Conservation (phyloP, 2,888 invertebrate genomes). For the Enoplolaimus lenunculus region DNA sequence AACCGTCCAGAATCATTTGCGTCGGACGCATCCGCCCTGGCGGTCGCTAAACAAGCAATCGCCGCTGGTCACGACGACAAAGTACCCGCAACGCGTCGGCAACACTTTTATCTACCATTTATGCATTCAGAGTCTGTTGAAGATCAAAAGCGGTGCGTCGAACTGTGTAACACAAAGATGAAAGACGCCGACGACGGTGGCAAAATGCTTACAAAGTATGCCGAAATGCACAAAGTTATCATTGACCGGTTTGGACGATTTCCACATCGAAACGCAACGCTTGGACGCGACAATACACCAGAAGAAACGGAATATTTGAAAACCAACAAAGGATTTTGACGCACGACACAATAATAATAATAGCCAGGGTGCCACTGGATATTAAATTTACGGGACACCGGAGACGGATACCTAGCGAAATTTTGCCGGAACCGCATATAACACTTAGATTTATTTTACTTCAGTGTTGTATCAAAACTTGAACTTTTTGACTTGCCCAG, state of each 20-base stretch:
- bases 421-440: no score
- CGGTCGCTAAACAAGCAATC: not conserved
- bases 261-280: conserved; percentile 3
- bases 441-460: no score
- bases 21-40: not conserved
- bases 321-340: conserved; percentile 46
- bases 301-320: conserved; percentile 23
- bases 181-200: no score
- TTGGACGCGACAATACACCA: not conserved
- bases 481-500: no score
- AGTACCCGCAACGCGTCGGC: not conserved
- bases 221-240: not conserved
- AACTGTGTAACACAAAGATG: no score
- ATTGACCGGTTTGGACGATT: not conserved
- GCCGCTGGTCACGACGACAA: not conserved
- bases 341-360: not conserved
- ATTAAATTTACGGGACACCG: no score
- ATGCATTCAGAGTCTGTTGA: not conserved
- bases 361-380: no score
- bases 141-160: not conserved
- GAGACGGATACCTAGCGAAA: no score
- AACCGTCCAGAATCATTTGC: not conserved
- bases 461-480: no score
- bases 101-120: not conserved
- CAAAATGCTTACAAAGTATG: no score